Base-by-base conservation (phyloP, 2,113 vertebrate genomes). In the Zosterops borbonicus region DNA sequence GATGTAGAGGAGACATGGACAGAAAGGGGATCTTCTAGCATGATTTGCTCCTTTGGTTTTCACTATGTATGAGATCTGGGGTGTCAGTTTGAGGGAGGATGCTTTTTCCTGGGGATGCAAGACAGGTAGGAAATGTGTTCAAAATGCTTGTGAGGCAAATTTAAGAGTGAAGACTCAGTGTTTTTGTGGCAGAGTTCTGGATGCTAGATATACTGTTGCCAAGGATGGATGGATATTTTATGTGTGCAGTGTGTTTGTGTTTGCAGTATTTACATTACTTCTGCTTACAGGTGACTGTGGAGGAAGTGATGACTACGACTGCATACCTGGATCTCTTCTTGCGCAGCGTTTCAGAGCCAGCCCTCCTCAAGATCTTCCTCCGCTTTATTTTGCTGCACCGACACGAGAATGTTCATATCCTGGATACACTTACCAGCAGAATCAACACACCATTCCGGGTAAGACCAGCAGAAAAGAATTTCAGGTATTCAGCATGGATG, bases 371-470 rank as follows among this genome's bases (percentile, higher is more conserved):
- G 98, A 99, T 98, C n/a, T 99, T 99, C 93, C 99, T 99, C 44
- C 98, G 98, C 70, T 99, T 99, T 81, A 98, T 99, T 96, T 97
- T 99, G 41, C 97, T 99, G 92, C 99, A 99, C 94, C 98, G 95
- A 42, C 98, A 99, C 0, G 99, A 99, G 95, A 99, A 97, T 12
- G 98, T 99, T 60, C 98, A 99, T 89, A 99, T 99, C 83, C 96
- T 99, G 33, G 99, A 99, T 62, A 99, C 99, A 0, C 98, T 99
- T 11, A 99, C 99, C 20, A 99, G 99, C 97, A 98, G 99, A 44
- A 99, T 99, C 97, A 99, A 99, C 97, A 99, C 99, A 3, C 99
- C 99, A 0, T 99, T 99, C 96, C 99, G 98, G 98, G 99, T 99
- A 97, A 96, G 96, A 21, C 22, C 25, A 77, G 52, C 24, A 25